Evolutionary conservation across 2,797 vertebrate species (phyloP).

Genomic region (Diceros bicornis): DNA sequence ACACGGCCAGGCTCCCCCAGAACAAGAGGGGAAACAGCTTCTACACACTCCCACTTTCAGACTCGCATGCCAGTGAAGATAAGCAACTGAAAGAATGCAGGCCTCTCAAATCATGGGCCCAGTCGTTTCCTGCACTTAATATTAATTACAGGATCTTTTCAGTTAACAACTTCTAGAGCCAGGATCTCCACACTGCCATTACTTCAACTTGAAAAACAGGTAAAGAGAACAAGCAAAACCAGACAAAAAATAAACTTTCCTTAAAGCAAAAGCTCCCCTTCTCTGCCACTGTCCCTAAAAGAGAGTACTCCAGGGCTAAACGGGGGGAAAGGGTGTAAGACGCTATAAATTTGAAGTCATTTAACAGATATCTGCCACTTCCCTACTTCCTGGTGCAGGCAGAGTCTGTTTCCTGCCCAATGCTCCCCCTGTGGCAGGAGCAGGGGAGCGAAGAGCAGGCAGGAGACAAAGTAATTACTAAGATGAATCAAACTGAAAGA

Average conservation of each 20-base stretch:
- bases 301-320: neutral
- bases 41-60: neutral
- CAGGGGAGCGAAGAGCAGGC: neutral
- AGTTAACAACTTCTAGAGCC: slow-evolving; percentile 54
- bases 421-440: neutral
- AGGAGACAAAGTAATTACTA: neutral
- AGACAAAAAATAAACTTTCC: slow-evolving; percentile 45
- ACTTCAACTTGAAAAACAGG: slow-evolving; percentile 66
- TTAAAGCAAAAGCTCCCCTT: neutral
- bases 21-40: neutral
- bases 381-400: slow-evolving; percentile 60
- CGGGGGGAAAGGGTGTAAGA: neutral
- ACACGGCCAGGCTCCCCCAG: neutral
- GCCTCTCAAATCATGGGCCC: slow-evolving; percentile 79
- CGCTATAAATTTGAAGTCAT: slow-evolving; percentile 28
- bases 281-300: neutral
- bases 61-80: slow-evolving; percentile 78
- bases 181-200: neutral
- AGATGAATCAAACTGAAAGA: slow-evolving; percentile 78
- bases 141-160: slow-evolving; percentile 84
- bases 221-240: slow-evolving; percentile 45
- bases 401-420: neutral
- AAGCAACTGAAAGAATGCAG: slow-evolving; percentile 75
- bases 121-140: slow-evolving; percentile 80
- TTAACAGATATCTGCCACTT: slow-evolving; percentile 55